Percentiles rank a stretch among this genome's conserved stretches.
Conservation (phyloP, 2,113 vertebrate species). For the Pseudonaja textilis region DNA sequence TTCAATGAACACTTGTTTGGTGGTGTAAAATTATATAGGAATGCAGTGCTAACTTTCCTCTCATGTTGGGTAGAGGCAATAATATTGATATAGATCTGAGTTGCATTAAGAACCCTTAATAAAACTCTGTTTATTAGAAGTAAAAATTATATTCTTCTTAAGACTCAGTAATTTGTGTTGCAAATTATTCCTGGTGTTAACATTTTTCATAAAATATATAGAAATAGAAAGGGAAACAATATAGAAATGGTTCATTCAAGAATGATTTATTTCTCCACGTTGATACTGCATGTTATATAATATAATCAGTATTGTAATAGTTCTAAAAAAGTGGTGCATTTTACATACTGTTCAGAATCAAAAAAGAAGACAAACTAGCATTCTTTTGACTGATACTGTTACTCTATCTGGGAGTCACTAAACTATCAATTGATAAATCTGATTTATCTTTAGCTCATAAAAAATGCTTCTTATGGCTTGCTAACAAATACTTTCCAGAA, state of each 20-base stretch:
- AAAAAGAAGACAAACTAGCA: neutral
- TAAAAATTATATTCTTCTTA: neutral
- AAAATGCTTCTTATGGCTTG: slow-evolving; percentile 3
- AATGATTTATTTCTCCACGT: neutral
- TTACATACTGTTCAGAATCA: accelerated
- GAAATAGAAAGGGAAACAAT: neutral
- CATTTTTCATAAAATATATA: accelerated
- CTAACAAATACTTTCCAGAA: neutral
- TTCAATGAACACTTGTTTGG: neutral
- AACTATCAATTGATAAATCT: slow-evolving; percentile 1
- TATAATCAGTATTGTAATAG: neutral
- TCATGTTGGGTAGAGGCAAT: neutral
- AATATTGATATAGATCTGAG: neutral
- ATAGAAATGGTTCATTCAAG: neutral
- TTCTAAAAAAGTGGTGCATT: neutral
- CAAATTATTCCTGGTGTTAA: neutral
- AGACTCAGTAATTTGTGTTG: neutral
- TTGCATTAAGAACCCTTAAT: neutral
- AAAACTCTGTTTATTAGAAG: neutral
- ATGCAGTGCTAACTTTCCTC: neutral
- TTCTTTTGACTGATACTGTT: neutral
- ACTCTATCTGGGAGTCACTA: neutral
- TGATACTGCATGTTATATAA: neutral
- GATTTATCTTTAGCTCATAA: slow-evolving; percentile 13
- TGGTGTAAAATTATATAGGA: neutral